A percentile compares a stretch with the other conserved stretches of the same genome.
phyloP scores from a whole-genome alignment of 2,888 invertebrate species.

The Drosophila mayaguana region DNA sequence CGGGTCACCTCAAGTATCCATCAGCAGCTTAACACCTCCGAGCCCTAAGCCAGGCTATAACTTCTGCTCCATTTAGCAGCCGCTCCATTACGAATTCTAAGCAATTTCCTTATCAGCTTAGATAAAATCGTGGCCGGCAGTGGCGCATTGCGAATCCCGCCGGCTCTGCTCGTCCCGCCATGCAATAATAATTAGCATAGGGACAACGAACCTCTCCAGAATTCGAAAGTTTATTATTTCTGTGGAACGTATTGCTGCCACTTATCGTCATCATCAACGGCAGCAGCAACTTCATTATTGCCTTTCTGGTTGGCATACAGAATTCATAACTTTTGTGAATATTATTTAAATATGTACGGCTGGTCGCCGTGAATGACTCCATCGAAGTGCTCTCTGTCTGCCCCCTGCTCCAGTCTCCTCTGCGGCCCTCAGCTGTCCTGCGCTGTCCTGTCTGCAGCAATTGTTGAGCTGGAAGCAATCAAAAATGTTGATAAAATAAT shows the following conservation, averaged over 20 bases:
- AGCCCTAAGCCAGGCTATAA: slow-evolving; percentile 41
- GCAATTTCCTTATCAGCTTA: slow-evolving; percentile 81
- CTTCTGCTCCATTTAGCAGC: slow-evolving; percentile 71
- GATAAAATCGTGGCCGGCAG: slow-evolving; percentile 69
- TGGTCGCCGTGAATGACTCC: slow-evolving; percentile 64
- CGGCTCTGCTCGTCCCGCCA: slow-evolving; percentile 6
- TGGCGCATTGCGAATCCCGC: slow-evolving; percentile 26
- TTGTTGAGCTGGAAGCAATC: slow-evolving; percentile 81
- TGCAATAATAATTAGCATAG: slow-evolving; percentile 77
- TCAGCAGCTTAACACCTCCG: slow-evolving; percentile 70
- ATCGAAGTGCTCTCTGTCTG: slow-evolving; percentile 6
- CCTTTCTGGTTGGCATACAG: slow-evolving; percentile 43
- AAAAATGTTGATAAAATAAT: slow-evolving; percentile 82
- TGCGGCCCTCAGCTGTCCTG: slow-evolving; percentile 6
- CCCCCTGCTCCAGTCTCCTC: neutral
- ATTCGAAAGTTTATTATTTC: slow-evolving; percentile 66
- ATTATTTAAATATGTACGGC: slow-evolving; percentile 64
- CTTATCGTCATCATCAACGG: slow-evolving; percentile 32
- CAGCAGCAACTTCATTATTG: slow-evolving; percentile 10
- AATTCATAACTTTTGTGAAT: slow-evolving; percentile 79
- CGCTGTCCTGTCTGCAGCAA: slow-evolving; percentile 45
- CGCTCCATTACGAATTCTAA: slow-evolving; percentile 65
- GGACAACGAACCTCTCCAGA: slow-evolving; percentile 33
- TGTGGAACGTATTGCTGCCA: slow-evolving; percentile 62
- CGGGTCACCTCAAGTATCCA: slow-evolving; percentile 50